These are phyloP conservation scores for Pollicipes pollicipes DNA, from an alignment of 1,140 invertebrate species.

Conservation along the genomic window DNA sequence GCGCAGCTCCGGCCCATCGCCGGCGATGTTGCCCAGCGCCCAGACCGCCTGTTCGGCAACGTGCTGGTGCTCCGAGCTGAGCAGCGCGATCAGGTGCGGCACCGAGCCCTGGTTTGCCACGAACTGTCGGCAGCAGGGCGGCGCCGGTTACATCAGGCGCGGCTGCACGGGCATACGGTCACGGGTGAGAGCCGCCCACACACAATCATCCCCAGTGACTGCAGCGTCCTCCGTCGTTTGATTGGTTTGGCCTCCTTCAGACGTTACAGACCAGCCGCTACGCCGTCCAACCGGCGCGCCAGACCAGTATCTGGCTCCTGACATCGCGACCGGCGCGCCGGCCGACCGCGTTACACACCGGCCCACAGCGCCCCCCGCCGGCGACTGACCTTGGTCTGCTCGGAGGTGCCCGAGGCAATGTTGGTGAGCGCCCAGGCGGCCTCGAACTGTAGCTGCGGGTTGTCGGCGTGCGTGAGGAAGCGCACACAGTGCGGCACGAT, in stretches of 20 bases:
- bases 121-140: slow-evolving; percentile 34
- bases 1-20: slow-evolving; percentile 1
- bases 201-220: too few species aligned
- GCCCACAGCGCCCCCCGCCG: slow-evolving; percentile 38
- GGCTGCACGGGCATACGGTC: too few species aligned
- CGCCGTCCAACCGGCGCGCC: too few species aligned
- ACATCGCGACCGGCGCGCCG: too few species aligned
- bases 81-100: slow-evolving; percentile 12
- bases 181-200: too few species aligned
- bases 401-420: slow-evolving; percentile 77
- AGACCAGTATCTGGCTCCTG: too few species aligned
- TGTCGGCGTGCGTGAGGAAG: slow-evolving; percentile 16
- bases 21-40: slow-evolving; percentile 11
- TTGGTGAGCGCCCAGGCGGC: slow-evolving; percentile 96
- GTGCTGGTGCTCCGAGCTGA: background rate
- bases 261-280: too few species aligned
- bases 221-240: too few species aligned
- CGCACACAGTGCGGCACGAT: slow-evolving; percentile 46
- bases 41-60: slow-evolving; percentile 8
- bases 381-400: slow-evolving; percentile 67
- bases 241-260: too few species aligned
- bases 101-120: slow-evolving; percentile 23
- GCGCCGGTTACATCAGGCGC: too few species aligned
- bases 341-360: slow-evolving; percentile 17
- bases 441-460: slow-evolving; percentile 76